These are phyloP conservation scores for Pandemis cinnamomeana DNA, from an alignment of 2,888 invertebrate genomes.

Conservation along the genomic window DNA sequence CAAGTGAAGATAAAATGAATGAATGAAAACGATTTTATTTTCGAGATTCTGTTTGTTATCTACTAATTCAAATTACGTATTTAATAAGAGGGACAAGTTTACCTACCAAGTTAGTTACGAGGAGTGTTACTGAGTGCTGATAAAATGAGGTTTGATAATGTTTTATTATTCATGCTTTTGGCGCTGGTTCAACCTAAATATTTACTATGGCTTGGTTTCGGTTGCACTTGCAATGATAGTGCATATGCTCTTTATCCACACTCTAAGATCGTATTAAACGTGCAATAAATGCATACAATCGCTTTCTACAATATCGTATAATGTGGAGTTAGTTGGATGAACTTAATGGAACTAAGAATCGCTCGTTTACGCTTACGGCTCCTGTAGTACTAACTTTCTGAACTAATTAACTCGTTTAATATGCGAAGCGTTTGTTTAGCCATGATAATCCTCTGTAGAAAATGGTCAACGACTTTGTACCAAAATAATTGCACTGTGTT, in stretches of 20 bases:
- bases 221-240: too few relatives aligned
- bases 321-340: constrained; percentile 54
- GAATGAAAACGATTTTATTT: background rate
- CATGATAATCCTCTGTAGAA: constrained; percentile 45
- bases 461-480: constrained; percentile 40
- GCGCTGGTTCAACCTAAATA: constrained; percentile 5
- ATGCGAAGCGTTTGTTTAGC: constrained; percentile 35
- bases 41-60: background rate
- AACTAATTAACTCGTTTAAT: constrained; percentile 48
- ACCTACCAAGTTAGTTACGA: background rate
- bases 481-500: constrained; percentile 31
- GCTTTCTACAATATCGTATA: constrained; percentile 48
- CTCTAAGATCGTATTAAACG: constrained; percentile 38
- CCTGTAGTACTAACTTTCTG: constrained; percentile 43
- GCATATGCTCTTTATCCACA: too few relatives aligned
- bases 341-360: constrained; percentile 54
- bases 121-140: background rate
- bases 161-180: constrained; percentile 16
- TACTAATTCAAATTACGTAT: constrained; percentile 17
- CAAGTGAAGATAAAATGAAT: background rate
- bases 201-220: background rate
- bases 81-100: background rate
- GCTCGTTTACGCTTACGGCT: constrained; percentile 46
- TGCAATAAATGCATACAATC: constrained; percentile 51
- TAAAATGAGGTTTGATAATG: constrained; percentile 18